Evolutionary conservation across 2,113 vertebrate species (phyloP).

Genomic region (Tamias sibiricus): DNA sequence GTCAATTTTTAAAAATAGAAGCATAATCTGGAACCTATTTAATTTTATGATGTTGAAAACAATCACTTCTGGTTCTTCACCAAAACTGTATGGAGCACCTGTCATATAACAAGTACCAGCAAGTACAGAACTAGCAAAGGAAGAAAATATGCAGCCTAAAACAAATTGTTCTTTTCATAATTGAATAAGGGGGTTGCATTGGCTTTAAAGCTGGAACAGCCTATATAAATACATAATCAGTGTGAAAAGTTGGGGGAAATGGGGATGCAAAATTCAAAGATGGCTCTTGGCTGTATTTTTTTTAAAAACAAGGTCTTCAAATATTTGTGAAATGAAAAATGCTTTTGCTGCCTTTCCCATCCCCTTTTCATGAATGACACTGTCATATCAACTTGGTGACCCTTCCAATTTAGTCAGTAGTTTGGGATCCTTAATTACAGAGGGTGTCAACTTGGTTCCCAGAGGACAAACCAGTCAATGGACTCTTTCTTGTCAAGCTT

Average conservation of each 20-base stretch:
- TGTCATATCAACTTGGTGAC: not conserved
- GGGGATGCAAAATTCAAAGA: not conserved
- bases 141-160: slow-evolving; percentile 7
- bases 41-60: slow-evolving; percentile 59
- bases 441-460: not conserved
- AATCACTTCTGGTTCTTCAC: not conserved
- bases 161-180: not conserved
- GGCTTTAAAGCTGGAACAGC: not conserved
- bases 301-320: slow-evolving; percentile 20
- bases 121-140: not conserved
- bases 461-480: not conserved
- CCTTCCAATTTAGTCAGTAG: not conserved
- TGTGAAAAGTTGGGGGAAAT: not conserved
- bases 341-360: not conserved
- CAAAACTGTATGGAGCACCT: not conserved
- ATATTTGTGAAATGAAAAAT: slow-evolving; percentile 23
- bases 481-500: not conserved
- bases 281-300: not conserved
- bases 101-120: not conserved
- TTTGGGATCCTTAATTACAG: not conserved
- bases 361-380: not conserved
- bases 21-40: slow-evolving; percentile 37
- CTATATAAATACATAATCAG: not conserved
- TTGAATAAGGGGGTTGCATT: not conserved
- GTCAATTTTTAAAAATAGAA: slow-evolving; percentile 62